Conservation (phyloP, 1,140 invertebrate genomes). For the Prorops nasuta region DNA sequence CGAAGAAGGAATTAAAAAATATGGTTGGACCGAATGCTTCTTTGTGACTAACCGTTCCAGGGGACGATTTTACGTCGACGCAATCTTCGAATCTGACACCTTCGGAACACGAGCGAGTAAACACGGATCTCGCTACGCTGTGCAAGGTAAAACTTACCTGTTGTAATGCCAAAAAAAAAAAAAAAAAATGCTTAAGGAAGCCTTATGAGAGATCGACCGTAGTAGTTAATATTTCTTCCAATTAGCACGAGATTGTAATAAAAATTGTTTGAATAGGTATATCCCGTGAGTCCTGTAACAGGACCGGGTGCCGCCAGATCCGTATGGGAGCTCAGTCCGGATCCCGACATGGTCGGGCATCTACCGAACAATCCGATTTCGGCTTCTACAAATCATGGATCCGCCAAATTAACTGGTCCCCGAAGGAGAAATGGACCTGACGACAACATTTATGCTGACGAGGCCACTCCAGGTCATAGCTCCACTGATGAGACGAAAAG, state of each 20-base stretch:
- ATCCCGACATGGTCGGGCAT: conserved; percentile 57
- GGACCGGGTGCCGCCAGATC: conserved; percentile 82
- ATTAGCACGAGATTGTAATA: background rate
- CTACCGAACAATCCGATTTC: conserved; percentile 66
- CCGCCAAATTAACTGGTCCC: conserved; percentile 26
- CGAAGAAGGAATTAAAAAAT: conserved; percentile 4
- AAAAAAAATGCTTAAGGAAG: background rate
- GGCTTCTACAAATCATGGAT: conserved; percentile 50
- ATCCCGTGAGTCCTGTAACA: conserved; percentile 57
- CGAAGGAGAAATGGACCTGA: conserved; percentile 40
- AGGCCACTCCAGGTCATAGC: conserved; percentile 40
- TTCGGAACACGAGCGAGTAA: conserved; percentile 42
- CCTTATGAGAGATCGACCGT: too few species aligned
- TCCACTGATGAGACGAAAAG: conserved; percentile 44
- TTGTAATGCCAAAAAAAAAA: conserved; percentile 6
- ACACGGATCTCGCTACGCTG: conserved; percentile 54
- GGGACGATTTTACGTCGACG: conserved; percentile 22
- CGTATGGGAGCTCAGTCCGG: conserved; percentile 73
- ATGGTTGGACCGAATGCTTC: conserved; percentile 37
- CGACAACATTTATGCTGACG: conserved; percentile 48
- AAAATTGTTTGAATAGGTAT: conserved; percentile 36
- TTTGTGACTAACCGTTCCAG: conserved; percentile 42
- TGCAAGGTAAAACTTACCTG: conserved; percentile 40
- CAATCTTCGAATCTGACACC: conserved; percentile 25
- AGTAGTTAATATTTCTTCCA: background rate